These are phyloP conservation scores for Ia io DNA, from an alignment of 2,113 vertebrate species.

Conservation along the genomic window DNA sequence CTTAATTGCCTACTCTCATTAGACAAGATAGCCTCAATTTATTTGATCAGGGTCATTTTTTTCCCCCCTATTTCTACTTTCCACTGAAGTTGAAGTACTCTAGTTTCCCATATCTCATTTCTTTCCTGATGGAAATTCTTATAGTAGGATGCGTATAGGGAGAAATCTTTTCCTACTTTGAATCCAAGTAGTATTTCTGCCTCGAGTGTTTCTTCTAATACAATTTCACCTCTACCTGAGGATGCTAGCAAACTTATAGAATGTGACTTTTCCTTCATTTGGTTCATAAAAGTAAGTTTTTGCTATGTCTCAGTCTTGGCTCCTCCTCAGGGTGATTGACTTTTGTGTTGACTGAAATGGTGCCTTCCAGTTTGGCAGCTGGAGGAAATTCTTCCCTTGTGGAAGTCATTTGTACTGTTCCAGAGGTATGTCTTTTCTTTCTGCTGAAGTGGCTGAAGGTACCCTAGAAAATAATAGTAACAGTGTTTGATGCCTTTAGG, in stretches of 20 bases:
- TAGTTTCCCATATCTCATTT: background rate
- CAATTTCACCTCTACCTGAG: slow-evolving; percentile 11
- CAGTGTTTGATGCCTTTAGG: background rate
- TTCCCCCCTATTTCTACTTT: background rate
- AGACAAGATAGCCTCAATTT: background rate
- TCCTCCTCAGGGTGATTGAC: background rate
- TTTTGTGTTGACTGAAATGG: background rate
- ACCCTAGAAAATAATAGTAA: background rate
- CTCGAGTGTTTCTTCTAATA: background rate
- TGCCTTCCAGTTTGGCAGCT: background rate
- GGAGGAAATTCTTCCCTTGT: background rate
- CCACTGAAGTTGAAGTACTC: background rate
- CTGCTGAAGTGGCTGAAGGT: background rate
- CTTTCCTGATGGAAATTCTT: slow-evolving; percentile 8
- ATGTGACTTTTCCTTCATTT: slow-evolving; percentile 13
- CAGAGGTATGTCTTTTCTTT: slow-evolving; percentile 10
- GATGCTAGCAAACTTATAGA: slow-evolving; percentile 9
- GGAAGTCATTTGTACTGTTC: slow-evolving; percentile 26
- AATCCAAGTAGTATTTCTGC: slow-evolving; percentile 23
- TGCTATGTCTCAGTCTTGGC: slow-evolving; percentile 1
- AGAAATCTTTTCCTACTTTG: background rate
- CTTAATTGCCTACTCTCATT: background rate
- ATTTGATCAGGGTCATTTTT: background rate
- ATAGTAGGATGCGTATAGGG: background rate
- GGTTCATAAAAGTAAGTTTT: slow-evolving; percentile 23